Conservation (phyloP, 1,140 invertebrate species). For the Drosophila auraria region DNA sequence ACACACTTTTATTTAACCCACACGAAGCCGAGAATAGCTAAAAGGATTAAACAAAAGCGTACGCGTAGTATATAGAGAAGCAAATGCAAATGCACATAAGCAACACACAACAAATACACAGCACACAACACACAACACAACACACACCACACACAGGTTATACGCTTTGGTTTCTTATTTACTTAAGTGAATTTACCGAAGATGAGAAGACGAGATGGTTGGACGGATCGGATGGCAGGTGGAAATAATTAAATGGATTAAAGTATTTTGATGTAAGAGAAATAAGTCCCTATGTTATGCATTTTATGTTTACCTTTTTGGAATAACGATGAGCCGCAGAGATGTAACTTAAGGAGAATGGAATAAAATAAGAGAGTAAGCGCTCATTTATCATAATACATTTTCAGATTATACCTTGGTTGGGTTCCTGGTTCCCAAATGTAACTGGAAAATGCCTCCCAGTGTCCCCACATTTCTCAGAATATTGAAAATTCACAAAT, state of each 20-base stretch:
- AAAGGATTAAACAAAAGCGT: slow-evolving; percentile 5
- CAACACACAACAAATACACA: background rate
- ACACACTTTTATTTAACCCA: slow-evolving; percentile 20
- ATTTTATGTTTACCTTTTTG: slow-evolving; percentile 53
- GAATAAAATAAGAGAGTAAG: slow-evolving; percentile 39
- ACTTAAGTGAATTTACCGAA: slow-evolving; percentile 35
- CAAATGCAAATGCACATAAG: slow-evolving; percentile 48
- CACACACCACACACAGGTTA: slow-evolving; percentile 23
- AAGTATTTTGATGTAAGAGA: slow-evolving; percentile 56
- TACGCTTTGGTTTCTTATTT: slow-evolving; percentile 53
- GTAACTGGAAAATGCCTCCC: too few relatives aligned
- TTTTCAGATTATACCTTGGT: background rate
- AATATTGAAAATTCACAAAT: too few relatives aligned
- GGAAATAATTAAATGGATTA: slow-evolving; percentile 45
- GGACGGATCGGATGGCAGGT: too few relatives aligned
- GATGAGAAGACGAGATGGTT: background rate
- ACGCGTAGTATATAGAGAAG: slow-evolving; percentile 20
- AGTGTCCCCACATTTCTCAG: too few relatives aligned
- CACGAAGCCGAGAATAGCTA: slow-evolving; percentile 18
- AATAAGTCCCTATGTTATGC: slow-evolving; percentile 57
- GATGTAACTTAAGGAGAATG: slow-evolving; percentile 50
- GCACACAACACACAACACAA: background rate
- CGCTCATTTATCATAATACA: slow-evolving; percentile 53
- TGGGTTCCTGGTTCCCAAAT: too few relatives aligned
- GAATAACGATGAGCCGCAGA: slow-evolving; percentile 37